These are phyloP conservation scores for Nomada lathburiana DNA, from an alignment of 2,888 invertebrate species.

Conservation along the genomic window DNA sequence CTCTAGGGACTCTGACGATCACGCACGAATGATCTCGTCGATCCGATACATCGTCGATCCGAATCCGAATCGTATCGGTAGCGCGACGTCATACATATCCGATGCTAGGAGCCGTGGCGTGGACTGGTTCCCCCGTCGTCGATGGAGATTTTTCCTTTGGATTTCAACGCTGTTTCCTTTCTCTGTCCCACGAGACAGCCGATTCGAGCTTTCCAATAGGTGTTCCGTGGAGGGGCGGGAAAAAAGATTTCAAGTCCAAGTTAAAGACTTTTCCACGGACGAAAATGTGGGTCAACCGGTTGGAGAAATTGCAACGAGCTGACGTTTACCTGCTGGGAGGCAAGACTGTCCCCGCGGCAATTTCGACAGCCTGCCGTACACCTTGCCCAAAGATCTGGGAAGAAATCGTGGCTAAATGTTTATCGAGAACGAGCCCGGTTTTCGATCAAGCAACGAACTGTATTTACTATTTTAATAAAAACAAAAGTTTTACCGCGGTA, in stretches of 20 bases:
- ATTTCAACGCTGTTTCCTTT: constrained; percentile 32
- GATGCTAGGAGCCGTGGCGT: constrained; percentile 73
- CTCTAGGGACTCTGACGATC: constrained; percentile 76
- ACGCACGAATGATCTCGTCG: constrained; percentile 74
- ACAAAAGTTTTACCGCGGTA: no score
- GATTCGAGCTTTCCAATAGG: constrained; percentile 4
- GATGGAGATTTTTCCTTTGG: constrained; percentile 58
- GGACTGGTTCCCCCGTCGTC: constrained; percentile 50
- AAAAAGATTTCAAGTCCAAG: constrained; percentile 9
- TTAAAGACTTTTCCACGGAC: neutral
- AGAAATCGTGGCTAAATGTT: constrained; percentile 22
- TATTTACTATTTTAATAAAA: no score
- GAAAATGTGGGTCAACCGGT: constrained; percentile 11
- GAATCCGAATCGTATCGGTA: constrained; percentile 78
- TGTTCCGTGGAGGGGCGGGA: neutral
- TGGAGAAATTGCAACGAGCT: constrained; percentile 45
- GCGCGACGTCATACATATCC: constrained; percentile 80
- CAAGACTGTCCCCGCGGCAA: constrained; percentile 51
- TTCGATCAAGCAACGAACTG: constrained; percentile 24
- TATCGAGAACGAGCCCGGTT: constrained; percentile 25
- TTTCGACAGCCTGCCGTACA: constrained; percentile 29
- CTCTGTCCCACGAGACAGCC: constrained; percentile 19
- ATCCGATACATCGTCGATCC: constrained; percentile 76
- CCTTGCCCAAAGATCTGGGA: constrained; percentile 4
- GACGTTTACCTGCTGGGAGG: constrained; percentile 57